Base-by-base conservation (phyloP, 1,140 invertebrate species). In the Nephila pilipes region DNA sequence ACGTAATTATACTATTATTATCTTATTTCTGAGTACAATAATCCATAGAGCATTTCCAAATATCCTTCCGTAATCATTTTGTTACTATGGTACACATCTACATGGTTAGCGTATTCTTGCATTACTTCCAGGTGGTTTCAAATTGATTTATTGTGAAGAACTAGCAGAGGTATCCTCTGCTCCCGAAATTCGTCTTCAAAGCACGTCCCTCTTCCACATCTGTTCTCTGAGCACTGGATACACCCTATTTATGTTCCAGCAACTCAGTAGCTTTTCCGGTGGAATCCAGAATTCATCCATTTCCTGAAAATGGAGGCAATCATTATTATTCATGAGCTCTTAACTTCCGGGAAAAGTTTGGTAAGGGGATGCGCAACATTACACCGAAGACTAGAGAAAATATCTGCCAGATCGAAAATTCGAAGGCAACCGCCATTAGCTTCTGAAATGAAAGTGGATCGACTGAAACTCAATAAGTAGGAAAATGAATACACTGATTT, bases 321-420 rank as follows among this genome's bases (percentile, higher is more conserved):
- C 85, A 65, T 87, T 87, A 87, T 87, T 87, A 87, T 87, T 87
- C 85, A 87, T 87, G 85, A 87, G 63, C n/a, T 63, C 85, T 36
- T 29, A 46, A 18, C 57, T 87, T 69, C 85, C 58, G 85, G 58
- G 29, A 87, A 87, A 87, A 63, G 58, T 69, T 87, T 46, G 22
- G 25, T 2, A 10, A 32, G 60, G 60, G 85, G 58, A 65, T 65
- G 85, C 14, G 85, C 80, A 46, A 83, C 80, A 55, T 55, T 83
- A 55, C 20, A 55, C 80, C 32, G 16, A 20, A 8, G 36, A 55
- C 10, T 46, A 65, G 18, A 60, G 29, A 83, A 87, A 87, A 46
- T 58, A 58, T 20, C 60, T 20, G 12, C 46, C 5, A 87, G 57
- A 87, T 65, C 38, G 85, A 54, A 83, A 16, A 22, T 38, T 36